Conservation (phyloP, 64 coral and sea anemone species). For the Stylophora pistillata region DNA sequence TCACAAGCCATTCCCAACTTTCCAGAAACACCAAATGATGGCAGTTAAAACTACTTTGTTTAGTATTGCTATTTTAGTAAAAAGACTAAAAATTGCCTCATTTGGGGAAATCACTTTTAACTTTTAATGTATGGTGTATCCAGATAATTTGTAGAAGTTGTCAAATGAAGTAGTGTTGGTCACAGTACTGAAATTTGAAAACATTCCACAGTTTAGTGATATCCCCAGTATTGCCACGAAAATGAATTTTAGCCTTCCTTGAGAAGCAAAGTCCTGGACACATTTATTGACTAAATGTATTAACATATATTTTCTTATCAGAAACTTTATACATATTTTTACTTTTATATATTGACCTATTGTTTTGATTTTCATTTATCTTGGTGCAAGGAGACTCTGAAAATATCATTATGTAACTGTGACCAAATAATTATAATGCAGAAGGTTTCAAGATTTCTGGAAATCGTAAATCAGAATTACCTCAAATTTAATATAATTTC, state of each 20-base stretch:
- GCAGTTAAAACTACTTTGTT: no score
- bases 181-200: no score
- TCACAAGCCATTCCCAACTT: no score
- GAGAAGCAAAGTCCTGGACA: no score
- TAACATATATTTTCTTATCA: slow-evolving; percentile 32
- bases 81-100: no score
- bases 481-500: neutral
- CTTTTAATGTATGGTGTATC: no score
- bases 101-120: no score
- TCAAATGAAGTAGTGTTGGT: no score
- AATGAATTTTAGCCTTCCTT: neutral
- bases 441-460: neutral
- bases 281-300: slow-evolving; percentile 9
- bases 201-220: no score
- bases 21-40: no score
- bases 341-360: neutral
- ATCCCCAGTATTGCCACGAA: neutral
- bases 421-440: neutral
- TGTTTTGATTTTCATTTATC: neutral
- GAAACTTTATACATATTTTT: slow-evolving; percentile 22
- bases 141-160: no score
- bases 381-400: neutral
- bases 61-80: no score
- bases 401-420: neutral
- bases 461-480: neutral